Evolutionary conservation across 2,888 invertebrate genomes (phyloP).

Genomic region (Beris morrisii): DNA sequence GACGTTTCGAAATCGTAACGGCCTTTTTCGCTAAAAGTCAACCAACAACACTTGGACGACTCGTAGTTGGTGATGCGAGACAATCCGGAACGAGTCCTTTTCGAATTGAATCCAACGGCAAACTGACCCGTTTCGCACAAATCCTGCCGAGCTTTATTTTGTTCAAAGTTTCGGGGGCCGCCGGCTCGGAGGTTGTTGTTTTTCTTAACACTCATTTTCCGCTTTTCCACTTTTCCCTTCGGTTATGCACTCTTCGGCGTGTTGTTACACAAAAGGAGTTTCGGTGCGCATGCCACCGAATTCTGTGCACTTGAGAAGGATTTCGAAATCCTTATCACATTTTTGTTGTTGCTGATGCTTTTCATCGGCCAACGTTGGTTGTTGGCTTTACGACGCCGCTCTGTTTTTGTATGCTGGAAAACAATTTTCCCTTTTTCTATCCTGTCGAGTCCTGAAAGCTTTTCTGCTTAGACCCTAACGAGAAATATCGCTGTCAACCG

Average conservation of each 20-base stretch:
- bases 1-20: too few species aligned
- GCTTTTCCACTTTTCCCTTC: constrained; percentile 22
- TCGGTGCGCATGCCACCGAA: constrained; percentile 15
- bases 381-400: too few species aligned
- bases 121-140: constrained; percentile 19
- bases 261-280: constrained; percentile 4
- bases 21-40: too few species aligned
- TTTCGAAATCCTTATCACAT: neutral
- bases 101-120: constrained; percentile 17
- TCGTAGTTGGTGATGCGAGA: neutral
- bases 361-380: too few species aligned
- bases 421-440: too few species aligned
- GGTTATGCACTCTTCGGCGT: constrained; percentile 9
- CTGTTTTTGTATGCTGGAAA: too few species aligned
- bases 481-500: too few species aligned
- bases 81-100: constrained; percentile 16
- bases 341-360: too few species aligned
- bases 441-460: too few species aligned
- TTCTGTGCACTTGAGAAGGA: neutral
- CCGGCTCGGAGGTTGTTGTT: constrained; percentile 21
- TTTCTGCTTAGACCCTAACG: too few species aligned
- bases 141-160: constrained; percentile 32
- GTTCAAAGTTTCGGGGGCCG: constrained; percentile 27
- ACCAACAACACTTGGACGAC: too few species aligned
- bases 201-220: constrained; percentile 24